Base-by-base conservation (phyloP, 2,888 invertebrate genomes). In the Pediacus dermestoides region DNA sequence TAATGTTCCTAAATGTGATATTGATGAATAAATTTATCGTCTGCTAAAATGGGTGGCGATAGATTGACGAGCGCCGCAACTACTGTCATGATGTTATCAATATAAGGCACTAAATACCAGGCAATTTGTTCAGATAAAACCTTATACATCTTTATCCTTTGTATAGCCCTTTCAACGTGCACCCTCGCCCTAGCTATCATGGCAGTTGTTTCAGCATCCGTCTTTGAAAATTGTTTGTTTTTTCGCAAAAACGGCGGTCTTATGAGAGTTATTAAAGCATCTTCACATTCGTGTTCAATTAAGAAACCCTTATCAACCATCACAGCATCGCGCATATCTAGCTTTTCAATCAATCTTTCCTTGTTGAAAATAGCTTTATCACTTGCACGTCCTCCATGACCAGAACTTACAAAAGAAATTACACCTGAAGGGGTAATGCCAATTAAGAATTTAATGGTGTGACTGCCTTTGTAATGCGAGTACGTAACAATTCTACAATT, bases 231-330 rank as follows among this genome's bases (percentile, higher is more conserved):
- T 4, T 48, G 32, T 34, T 51, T 46, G 7, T 38, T 31, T 33
- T 48, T 40, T 38, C 21, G 16, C 11, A 46, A 22, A 36, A 44
- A 50, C 12, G 44, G 46, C 27, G 50, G 48, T 16, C 50, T 10
- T 15, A 42, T 39, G 10, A 44, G 18, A 32, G 44, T 32, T 18
- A 42, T 39, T 16, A 13, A 30, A 16, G 40, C 16, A 7, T 10
- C n/a, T 16, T 11, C 21, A 36, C 53, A 56, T 16, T 51, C 30
- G 32, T 55, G 34, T 16, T 55, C 53, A 15, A 59, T 47, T 3
- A 48, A 36, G 41, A 59, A 60, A 4, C 52, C 57, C 36, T 54
- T 59, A 14, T 55, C 52, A 1, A 53, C 44, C 55, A 58, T 58
- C 4, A 61, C 26, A n/a, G 49, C 48, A 37, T 52, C 48, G 22